Evolutionary conservation across 1,140 invertebrate species (phyloP).

Genomic region (Drosophila ogumai): DNA sequence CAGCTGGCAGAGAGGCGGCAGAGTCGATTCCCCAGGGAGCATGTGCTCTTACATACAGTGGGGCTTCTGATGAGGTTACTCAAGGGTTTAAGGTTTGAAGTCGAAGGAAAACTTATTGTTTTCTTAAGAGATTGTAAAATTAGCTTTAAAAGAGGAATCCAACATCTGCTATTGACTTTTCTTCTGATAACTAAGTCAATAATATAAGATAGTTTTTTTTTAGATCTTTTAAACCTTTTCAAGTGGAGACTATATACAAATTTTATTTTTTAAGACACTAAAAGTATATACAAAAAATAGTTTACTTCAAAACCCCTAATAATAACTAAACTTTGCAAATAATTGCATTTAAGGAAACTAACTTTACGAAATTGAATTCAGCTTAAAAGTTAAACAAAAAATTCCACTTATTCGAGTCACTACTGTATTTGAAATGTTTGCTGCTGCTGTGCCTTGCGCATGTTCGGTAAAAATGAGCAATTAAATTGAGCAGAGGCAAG

Average conservation of each 20-base stretch:
- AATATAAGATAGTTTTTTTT: too few species aligned
- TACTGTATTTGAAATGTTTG: constrained; percentile 33
- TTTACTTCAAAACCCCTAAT: neutral
- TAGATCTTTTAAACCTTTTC: neutral
- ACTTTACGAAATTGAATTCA: neutral
- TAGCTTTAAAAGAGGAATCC: neutral
- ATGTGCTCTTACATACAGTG: constrained; percentile 28
- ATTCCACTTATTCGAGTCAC: neutral
- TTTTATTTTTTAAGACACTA: neutral
- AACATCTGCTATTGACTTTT: neutral
- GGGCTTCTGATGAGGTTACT: neutral
- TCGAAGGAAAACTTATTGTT: too few species aligned
- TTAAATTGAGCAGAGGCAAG: constrained; percentile 41
- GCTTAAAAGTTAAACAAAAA: too few species aligned
- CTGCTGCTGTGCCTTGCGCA: constrained; percentile 65
- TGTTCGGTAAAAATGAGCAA: constrained; percentile 73
- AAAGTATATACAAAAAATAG: neutral
- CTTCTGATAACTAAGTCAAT: neutral
- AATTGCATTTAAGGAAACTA: neutral
- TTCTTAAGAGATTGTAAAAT: neutral
- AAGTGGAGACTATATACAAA: too few species aligned
- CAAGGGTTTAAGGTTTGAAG: neutral
- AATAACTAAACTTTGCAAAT: neutral
- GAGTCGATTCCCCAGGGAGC: constrained; percentile 54
- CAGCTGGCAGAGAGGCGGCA: constrained; percentile 26